phyloP scores from a whole-genome alignment of 2,888 invertebrate genomes.

The Eustalomyia histrio region DNA sequence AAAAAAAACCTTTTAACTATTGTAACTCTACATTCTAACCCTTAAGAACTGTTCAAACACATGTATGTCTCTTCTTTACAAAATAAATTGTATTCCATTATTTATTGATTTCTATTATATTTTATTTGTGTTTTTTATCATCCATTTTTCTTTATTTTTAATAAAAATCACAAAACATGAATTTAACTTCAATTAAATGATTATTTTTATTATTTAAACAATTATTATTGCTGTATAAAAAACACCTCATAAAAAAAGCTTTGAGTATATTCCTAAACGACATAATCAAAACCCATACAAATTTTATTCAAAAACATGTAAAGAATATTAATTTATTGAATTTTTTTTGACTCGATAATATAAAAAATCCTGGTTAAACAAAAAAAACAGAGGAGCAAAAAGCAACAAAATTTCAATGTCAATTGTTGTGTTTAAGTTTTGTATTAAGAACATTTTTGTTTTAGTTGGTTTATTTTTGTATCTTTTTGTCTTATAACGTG shows the following conservation, averaged over 20 bases:
- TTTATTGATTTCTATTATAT: background rate
- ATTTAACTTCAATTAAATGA: conserved; percentile 38
- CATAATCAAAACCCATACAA: conserved; percentile 16
- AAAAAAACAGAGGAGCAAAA: conserved; percentile 27
- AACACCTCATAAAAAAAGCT: conserved; percentile 64
- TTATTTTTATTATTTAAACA: conserved; percentile 34
- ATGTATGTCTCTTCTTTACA: background rate
- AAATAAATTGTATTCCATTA: background rate
- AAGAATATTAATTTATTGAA: conserved; percentile 20
- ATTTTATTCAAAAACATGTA: conserved; percentile 39
- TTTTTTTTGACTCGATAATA: conserved; percentile 20
- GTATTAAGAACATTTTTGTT: conserved; percentile 33
- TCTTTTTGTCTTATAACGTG: conserved; percentile 17
- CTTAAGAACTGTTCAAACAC: background rate
- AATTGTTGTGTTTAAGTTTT: conserved; percentile 65
- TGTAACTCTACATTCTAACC: background rate
- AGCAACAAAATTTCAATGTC: conserved; percentile 66
- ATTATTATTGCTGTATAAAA: conserved; percentile 54
- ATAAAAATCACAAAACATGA: conserved; percentile 21
- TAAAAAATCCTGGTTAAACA: conserved; percentile 40
- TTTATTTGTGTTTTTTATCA: background rate
- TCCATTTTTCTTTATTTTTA: conserved; percentile 11
- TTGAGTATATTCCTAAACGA: background rate
- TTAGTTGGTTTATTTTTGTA: conserved; percentile 24
- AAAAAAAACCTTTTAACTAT: background rate